Base-by-base conservation (phyloP, 2,888 invertebrate species). In the Globia sparganii region DNA sequence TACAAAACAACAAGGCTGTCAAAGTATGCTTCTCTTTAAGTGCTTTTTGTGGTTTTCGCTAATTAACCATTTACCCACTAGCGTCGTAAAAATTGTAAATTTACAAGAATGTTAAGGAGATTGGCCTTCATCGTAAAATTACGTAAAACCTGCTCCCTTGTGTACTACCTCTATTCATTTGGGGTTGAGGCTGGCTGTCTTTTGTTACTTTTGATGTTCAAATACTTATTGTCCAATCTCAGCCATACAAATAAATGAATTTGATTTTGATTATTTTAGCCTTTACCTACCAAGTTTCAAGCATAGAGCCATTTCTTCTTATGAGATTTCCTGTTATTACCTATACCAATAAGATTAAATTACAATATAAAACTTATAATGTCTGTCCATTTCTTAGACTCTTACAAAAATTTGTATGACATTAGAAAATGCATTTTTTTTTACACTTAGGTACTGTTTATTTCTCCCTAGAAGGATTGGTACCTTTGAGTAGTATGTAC, bases 101-200 rank as follows among this genome's bases (percentile, higher is more conserved):
- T n/a, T n/a, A n/a, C n/a, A n/a, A 25, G 21, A 21, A 18, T 46
- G 1, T 3, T 0, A 40, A 15, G 5, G 25, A 37, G 31, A 2
- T 53, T 11, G 25, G 18, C 11, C 6, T 28, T 28, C 1, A 21
- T 59, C 40, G 15, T 28, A 13, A 46, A 25, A 28, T 31, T 40
- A 31, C 25, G 58, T n/a, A 0, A 37, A 62, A 25, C 8, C 21
- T 34, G 56, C 65, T 64, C 77, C 53, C 56, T 56, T 76, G 46
- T 13, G 13, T 64, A 13, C 9, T 5, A 49, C 13, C 3, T n/a
- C n/a, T n/a, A 49, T 13, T 40, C 8, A 46, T 59, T 15, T 13
- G 21, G 31, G 11, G 37, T n/a, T 34, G 9, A 21, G 15, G 9
- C 25, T 4, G 6, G 0, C 5, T 11, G 28, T 1, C 18, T 37